Conservation (phyloP, 2,797 vertebrate genomes). For the Coracias cyanogaster region DNA sequence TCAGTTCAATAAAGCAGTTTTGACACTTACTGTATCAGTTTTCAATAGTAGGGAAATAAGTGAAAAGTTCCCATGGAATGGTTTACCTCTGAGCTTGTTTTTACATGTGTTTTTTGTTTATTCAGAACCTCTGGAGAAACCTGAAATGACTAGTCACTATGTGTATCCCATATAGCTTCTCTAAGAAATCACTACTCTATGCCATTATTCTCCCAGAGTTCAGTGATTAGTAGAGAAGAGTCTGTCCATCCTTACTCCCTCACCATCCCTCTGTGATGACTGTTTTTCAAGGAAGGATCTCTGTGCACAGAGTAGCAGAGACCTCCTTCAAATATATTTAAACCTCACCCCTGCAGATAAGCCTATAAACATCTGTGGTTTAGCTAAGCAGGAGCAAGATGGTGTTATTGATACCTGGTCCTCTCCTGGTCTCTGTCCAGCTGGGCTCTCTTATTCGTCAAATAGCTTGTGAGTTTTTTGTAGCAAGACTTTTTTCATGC, state of each 20-base stretch:
- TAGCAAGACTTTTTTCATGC: not conserved
- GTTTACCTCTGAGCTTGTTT: not conserved
- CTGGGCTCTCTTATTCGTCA: not conserved
- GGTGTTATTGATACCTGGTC: not conserved
- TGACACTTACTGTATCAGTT: not conserved
- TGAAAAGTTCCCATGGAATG: not conserved
- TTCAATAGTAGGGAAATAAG: not conserved
- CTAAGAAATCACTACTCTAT: not conserved
- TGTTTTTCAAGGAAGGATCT: not conserved
- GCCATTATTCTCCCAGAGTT: not conserved
- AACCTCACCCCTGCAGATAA: not conserved
- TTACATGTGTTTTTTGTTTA: not conserved
- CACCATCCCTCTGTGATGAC: not conserved
- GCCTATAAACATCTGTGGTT: not conserved
- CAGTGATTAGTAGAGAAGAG: not conserved
- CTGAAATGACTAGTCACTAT: not conserved
- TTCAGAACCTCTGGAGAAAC: not conserved
- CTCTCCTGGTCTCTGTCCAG: not conserved
- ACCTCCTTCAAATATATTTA: not conserved
- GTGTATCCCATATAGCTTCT: not conserved
- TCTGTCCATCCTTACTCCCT: not conserved
- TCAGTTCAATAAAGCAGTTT: not conserved
- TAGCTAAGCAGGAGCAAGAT: not conserved
- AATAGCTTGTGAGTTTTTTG: not conserved
- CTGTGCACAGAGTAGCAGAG: not conserved